phyloP scores from a whole-genome alignment of 2,888 invertebrate genomes.

The Hypomecis punctinalis region DNA sequence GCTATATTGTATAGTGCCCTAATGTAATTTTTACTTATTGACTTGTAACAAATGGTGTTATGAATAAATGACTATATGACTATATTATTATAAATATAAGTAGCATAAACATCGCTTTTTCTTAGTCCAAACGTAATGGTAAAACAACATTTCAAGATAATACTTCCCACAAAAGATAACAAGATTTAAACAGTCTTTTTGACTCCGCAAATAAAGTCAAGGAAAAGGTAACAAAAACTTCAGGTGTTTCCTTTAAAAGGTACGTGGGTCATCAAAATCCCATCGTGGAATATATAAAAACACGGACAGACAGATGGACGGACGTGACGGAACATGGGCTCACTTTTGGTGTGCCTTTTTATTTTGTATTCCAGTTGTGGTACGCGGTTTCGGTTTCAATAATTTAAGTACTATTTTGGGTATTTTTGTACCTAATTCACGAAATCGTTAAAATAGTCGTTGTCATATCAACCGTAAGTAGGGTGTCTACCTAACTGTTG shows the following conservation, averaged over 20 bases:
- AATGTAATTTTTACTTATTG: too few species aligned
- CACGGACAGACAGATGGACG: conserved; percentile 15
- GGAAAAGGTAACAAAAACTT: conserved; percentile 14
- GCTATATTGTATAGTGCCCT: too few species aligned
- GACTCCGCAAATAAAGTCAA: conserved; percentile 12
- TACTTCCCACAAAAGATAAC: conserved; percentile 12
- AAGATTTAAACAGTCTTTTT: conserved; percentile 18
- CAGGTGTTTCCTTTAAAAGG: conserved; percentile 21
- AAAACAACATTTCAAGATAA: conserved; percentile 31
- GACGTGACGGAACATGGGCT: conserved; percentile 16
- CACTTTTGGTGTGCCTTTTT: background rate
- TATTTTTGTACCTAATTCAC: too few species aligned
- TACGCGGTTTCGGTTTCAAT: background rate
- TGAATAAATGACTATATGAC: too few species aligned
- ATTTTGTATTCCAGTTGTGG: background rate
- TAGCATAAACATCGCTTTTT: too few species aligned
- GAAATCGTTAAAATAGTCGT: too few species aligned
- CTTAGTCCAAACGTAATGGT: background rate
- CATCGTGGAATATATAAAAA: conserved; percentile 12
- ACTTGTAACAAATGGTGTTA: too few species aligned
- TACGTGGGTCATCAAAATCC: conserved; percentile 16
- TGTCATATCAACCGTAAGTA: too few species aligned
- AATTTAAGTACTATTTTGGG: too few species aligned
- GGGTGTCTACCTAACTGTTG: too few species aligned
- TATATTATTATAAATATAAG: too few species aligned